Conservation (phyloP, 2,888 invertebrate genomes). For the Drosophila putrida region DNA sequence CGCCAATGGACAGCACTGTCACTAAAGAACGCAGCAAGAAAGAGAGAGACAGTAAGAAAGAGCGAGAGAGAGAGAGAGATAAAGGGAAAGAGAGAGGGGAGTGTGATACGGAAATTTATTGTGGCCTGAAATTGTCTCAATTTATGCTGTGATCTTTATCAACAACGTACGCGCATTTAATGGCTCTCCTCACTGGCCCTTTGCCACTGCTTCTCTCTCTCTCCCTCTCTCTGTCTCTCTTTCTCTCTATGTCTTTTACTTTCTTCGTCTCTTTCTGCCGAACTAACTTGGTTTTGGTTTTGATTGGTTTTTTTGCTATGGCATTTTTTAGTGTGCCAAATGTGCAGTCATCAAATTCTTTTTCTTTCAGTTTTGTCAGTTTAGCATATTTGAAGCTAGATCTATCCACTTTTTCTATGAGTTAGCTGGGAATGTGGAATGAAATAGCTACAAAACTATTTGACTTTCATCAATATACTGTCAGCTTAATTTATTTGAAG, state of each 20-base stretch:
- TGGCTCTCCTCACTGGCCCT: conserved; percentile 3
- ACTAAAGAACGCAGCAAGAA: conserved; percentile 21
- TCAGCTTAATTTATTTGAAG: too few species aligned
- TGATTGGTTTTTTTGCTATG: conserved; percentile 40
- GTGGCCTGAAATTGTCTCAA: conserved; percentile 67
- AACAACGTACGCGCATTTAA: conserved; percentile 40
- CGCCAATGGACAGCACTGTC: conserved; percentile 32
- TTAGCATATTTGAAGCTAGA: too few species aligned
- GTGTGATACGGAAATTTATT: conserved; percentile 46
- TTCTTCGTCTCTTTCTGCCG: neutral
- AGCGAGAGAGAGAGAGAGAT: neutral
- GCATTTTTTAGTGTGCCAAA: conserved; percentile 66
- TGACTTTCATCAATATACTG: too few species aligned
- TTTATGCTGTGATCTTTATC: conserved; percentile 66
- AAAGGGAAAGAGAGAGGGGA: neutral
- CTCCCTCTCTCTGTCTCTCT: neutral
- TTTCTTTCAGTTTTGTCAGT: conserved; percentile 45
- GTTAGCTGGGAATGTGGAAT: too few species aligned
- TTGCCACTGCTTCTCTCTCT: neutral
- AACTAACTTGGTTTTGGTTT: conserved; percentile 37
- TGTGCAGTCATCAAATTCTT: conserved; percentile 69
- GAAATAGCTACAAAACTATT: too few species aligned
- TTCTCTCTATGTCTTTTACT: too few species aligned
- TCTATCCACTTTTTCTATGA: too few species aligned
- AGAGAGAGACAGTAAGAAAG: neutral